Conservation (phyloP, 2,888 invertebrate genomes). For the Phalangium opilio region DNA sequence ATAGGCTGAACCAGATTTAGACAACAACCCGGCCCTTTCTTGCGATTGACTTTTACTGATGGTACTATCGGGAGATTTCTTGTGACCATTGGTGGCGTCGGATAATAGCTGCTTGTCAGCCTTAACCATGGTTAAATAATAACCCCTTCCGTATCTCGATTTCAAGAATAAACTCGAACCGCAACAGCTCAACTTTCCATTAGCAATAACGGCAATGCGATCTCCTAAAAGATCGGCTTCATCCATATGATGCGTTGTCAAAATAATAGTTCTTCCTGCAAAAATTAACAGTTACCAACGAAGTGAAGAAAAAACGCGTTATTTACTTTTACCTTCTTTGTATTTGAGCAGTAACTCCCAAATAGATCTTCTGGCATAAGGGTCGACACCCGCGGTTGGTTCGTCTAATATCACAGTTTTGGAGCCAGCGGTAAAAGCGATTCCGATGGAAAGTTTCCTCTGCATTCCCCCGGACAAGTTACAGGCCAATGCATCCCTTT, state of each 20-base stretch:
- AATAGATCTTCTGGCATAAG: conserved; percentile 57
- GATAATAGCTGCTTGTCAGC: conserved; percentile 1
- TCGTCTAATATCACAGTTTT: conserved; percentile 61
- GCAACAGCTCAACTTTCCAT: conserved; percentile 37
- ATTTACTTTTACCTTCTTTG: conserved; percentile 37
- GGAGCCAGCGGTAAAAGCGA: conserved; percentile 66
- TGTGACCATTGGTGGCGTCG: not conserved
- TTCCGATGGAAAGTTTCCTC: conserved; percentile 71
- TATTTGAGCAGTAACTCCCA: conserved; percentile 57
- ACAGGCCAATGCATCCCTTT: conserved; percentile 32
- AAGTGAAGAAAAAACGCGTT: not conserved
- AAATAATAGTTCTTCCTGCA: conserved; percentile 53
- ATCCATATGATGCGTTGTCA: conserved; percentile 75
- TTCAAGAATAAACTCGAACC: conserved; percentile 42
- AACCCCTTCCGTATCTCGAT: conserved; percentile 39
- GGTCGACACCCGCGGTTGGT: conserved; percentile 76
- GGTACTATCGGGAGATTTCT: not conserved
- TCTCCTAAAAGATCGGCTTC: conserved; percentile 77
- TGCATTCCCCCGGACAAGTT: conserved; percentile 64
- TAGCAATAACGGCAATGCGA: conserved; percentile 55
- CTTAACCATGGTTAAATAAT: conserved; percentile 34
- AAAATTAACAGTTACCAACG: too few species aligned
- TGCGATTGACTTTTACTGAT: not conserved
- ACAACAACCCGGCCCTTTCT: not conserved
- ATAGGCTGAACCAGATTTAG: too few species aligned